Evolutionary conservation across 2,888 invertebrate species (phyloP).

Genomic region (Lacanobia oleracea): DNA sequence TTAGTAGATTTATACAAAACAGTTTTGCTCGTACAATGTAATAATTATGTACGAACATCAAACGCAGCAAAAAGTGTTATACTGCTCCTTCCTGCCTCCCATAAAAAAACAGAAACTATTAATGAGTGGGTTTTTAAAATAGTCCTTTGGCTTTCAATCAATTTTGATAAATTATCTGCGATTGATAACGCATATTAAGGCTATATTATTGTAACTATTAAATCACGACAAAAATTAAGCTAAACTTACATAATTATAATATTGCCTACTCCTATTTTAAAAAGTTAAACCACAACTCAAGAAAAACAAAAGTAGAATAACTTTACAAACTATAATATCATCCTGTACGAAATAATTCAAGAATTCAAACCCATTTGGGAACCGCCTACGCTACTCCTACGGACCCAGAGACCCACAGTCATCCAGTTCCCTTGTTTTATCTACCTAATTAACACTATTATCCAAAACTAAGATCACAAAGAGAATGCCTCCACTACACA

Average conservation of each 20-base stretch:
- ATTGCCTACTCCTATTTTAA: background rate
- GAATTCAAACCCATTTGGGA: slow-evolving; percentile 13
- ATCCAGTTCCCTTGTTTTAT: slow-evolving; percentile 23
- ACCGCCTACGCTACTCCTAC: slow-evolving; percentile 6
- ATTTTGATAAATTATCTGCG: too few relatives aligned
- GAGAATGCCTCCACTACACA: slow-evolving; percentile 53
- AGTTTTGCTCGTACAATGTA: background rate
- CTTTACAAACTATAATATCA: background rate
- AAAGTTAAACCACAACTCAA: background rate
- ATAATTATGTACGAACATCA: background rate
- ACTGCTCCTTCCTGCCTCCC: background rate
- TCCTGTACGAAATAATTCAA: slow-evolving; percentile 27
- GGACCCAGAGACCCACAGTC: background rate
- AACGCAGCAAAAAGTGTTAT: too few relatives aligned
- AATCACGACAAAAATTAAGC: too few relatives aligned
- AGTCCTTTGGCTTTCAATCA: too few relatives aligned
- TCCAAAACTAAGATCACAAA: slow-evolving; percentile 55
- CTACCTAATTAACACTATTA: slow-evolving; percentile 43
- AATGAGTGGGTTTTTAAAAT: background rate
- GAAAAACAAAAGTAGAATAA: background rate
- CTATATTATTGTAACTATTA: too few relatives aligned
- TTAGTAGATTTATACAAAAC: background rate
- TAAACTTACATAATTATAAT: too few relatives aligned
- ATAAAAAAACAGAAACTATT: background rate
- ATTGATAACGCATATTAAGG: too few relatives aligned